These are phyloP conservation scores for Capra hircus DNA, from an alignment of 2,113 vertebrate species.

Conservation along the genomic window DNA sequence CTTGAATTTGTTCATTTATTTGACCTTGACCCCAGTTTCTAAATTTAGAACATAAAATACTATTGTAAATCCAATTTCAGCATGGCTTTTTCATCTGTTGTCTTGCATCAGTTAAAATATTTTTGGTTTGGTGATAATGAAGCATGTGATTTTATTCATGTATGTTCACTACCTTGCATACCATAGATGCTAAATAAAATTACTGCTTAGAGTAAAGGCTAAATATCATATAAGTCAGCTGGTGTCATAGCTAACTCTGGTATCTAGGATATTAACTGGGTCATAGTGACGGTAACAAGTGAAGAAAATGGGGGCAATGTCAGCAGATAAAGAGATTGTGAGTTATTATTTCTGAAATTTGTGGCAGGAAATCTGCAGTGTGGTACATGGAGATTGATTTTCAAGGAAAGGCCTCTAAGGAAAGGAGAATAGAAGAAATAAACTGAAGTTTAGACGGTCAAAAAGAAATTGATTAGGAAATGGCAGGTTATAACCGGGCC, in stretches of 20 bases:
- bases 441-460: not conserved
- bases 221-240: not conserved
- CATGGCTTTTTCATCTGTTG: not conserved
- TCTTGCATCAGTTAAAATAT: not conserved
- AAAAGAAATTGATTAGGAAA: not conserved
- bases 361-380: not conserved
- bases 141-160: not conserved
- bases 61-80: not conserved
- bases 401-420: not conserved
- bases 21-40: not conserved
- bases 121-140: not conserved
- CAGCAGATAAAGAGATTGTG: not conserved
- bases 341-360: not conserved
- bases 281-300: not conserved
- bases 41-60: not conserved
- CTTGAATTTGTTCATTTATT: not conserved
- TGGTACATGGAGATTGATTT: not conserved
- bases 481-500: not conserved
- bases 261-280: not conserved
- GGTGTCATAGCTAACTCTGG: not conserved
- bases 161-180: not conserved
- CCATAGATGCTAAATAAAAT: not conserved
- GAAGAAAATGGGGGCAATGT: not conserved
- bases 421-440: not conserved
- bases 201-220: not conserved